Percentiles rank a stretch among this genome's conserved stretches.
Evolutionary conservation across 2,797 vertebrate species (phyloP).

Genomic region (Acipenser oxyrinchus): DNA sequence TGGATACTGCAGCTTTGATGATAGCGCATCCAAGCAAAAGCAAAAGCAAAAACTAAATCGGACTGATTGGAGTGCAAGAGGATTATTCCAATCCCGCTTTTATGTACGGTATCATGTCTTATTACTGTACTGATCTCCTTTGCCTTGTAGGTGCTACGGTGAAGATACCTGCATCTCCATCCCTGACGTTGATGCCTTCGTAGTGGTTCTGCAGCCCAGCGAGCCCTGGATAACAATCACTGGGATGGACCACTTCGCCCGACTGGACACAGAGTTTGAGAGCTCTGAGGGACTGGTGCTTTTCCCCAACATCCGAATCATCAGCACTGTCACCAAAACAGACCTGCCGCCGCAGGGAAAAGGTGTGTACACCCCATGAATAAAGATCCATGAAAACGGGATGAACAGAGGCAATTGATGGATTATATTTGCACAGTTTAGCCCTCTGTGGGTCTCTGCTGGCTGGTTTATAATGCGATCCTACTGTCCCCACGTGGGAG

Average conservation of each 20-base stretch:
- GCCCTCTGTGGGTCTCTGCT: not conserved
- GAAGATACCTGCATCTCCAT: constrained; percentile 90
- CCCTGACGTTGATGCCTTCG: constrained; percentile 79
- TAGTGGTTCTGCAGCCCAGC: constrained; percentile 87
- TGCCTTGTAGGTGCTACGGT: constrained; percentile 79
- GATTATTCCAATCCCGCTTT: too few relatives aligned
- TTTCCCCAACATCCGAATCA: constrained; percentile 82
- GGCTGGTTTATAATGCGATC: not conserved
- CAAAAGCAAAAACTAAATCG: too few relatives aligned
- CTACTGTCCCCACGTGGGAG: not conserved
- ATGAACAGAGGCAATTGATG: not conserved
- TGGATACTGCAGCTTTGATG: too few relatives aligned
- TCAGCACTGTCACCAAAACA: constrained; percentile 74
- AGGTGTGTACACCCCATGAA: constrained; percentile 42
- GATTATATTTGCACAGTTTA: not conserved
- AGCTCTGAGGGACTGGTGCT: constrained; percentile 62
- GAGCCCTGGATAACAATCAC: constrained; percentile 86
- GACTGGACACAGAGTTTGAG: constrained; percentile 68
- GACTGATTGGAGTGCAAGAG: too few relatives aligned
- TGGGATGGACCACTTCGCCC: constrained; percentile 75
- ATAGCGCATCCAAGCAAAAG: too few relatives aligned
- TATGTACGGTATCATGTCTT: too few relatives aligned
- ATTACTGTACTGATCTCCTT: not conserved
- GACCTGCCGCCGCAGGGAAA: constrained; percentile 52
- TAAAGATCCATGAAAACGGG: not conserved